These are phyloP conservation scores for Morone saxatilis DNA, from an alignment of 2,113 vertebrate genomes.

Conservation along the genomic window DNA sequence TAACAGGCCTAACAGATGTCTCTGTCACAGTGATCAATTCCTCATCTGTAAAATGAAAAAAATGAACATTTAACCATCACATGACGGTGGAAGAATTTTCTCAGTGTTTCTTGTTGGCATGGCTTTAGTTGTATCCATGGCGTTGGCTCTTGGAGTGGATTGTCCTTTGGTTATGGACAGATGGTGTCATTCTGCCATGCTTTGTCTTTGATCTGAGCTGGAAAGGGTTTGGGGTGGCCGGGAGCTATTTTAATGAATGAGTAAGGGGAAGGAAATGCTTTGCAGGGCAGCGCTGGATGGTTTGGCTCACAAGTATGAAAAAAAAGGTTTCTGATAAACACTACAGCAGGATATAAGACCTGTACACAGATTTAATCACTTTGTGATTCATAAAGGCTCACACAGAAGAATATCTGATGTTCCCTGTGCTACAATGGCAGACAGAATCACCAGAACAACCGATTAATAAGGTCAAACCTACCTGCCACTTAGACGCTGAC, in stretches of 20 bases:
- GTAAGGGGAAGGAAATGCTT: conserved; percentile 87
- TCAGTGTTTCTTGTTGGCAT: conserved; percentile 35
- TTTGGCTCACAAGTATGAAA: conserved; percentile 52
- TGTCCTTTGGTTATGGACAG: conserved; percentile 78
- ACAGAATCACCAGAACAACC: conserved; percentile 2
- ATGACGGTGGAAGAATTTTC: conserved; percentile 10
- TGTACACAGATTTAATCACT: conserved; percentile 40
- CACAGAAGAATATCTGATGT: not conserved
- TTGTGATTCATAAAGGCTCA: conserved; percentile 19
- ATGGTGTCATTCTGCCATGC: conserved; percentile 75
- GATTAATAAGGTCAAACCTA: conserved; percentile 30
- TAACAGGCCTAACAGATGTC: conserved; percentile 63
- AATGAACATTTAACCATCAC: conserved; percentile 34
- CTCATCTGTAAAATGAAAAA: conserved; percentile 32
- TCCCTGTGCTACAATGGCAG: not conserved
- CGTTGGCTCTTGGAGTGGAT: conserved; percentile 61
- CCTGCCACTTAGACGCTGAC: not conserved
- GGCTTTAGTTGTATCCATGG: conserved; percentile 35
- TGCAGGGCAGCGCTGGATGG: conserved; percentile 67
- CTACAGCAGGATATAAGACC: conserved; percentile 30
- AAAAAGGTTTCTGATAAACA: conserved; percentile 47
- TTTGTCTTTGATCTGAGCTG: conserved; percentile 77
- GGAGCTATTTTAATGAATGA: conserved; percentile 84
- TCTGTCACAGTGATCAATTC: conserved; percentile 42
- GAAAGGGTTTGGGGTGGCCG: conserved; percentile 69